These are phyloP conservation scores for Tigriopus japonicus DNA, from an alignment of 1,140 invertebrate species.

Conservation along the genomic window DNA sequence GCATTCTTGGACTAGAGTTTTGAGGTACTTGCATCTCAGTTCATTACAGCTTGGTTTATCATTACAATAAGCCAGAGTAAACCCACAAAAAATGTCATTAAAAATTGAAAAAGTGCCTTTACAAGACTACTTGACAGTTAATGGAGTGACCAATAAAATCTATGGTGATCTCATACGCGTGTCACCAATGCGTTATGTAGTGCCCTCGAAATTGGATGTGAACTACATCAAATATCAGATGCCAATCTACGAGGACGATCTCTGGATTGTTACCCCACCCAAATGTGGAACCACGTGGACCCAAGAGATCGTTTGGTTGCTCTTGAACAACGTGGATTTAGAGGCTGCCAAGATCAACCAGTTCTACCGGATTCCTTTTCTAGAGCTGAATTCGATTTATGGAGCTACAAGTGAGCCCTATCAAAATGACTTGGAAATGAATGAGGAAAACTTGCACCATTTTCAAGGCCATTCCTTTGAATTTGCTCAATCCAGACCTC, in stretches of 20 bases:
- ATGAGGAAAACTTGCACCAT: not conserved
- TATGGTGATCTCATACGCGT: too few species aligned
- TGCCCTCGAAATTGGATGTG: too few species aligned
- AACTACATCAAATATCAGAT: too few species aligned
- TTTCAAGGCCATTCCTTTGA: not conserved
- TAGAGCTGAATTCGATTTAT: constrained; percentile 34
- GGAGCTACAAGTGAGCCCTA: not conserved
- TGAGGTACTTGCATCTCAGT: too few species aligned
- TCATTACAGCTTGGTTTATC: too few species aligned
- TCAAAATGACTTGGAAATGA: not conserved
- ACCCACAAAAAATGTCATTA: too few species aligned
- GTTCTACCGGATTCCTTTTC: constrained; percentile 44
- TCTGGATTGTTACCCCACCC: constrained; percentile 19
- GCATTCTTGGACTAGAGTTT: too few species aligned
- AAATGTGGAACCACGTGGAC: constrained; percentile 52
- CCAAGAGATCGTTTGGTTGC: constrained; percentile 56
- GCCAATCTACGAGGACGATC: constrained; percentile 6
- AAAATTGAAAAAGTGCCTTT: too few species aligned
- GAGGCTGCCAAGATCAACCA: constrained; percentile 36
- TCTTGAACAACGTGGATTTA: constrained; percentile 49
- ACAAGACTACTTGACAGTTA: too few species aligned
- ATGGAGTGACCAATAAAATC: too few species aligned
- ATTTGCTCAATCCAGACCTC: not conserved
- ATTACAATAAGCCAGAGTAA: too few species aligned
- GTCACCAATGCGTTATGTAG: too few species aligned